Evolutionary conservation across 2,797 vertebrate genomes (phyloP).

Genomic region (Squalus acanthias): DNA sequence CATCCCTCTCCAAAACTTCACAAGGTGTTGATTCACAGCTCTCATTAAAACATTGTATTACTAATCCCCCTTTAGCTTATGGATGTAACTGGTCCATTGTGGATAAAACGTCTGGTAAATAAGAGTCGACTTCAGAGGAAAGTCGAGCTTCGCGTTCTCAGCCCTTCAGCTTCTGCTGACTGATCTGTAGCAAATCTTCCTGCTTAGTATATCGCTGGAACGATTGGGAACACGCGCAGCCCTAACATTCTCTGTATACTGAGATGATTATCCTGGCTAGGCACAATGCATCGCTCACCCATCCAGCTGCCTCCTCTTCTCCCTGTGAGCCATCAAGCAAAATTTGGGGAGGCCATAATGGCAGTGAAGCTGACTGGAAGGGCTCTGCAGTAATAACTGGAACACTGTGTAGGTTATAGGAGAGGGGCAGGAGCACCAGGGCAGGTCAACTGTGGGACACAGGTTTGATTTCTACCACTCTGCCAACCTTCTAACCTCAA

Average conservation of each 20-base stretch:
- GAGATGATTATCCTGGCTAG: background rate
- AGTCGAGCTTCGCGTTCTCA: conserved; percentile 42
- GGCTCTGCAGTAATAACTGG: background rate
- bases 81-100: conserved; percentile 48
- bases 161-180: conserved; percentile 44
- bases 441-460: background rate
- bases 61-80: conserved; percentile 47
- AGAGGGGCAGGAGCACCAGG: background rate
- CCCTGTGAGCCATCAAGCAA: background rate
- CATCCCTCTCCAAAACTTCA: conserved; percentile 46
- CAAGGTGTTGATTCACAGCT: conserved; percentile 47
- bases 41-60: conserved; percentile 49
- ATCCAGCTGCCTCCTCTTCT: background rate
- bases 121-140: conserved; percentile 47
- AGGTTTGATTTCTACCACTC: background rate
- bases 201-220: background rate
- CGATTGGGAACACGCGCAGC: background rate
- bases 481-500: background rate
- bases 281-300: background rate
- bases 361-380: background rate
- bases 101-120: conserved; percentile 45
- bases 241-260: background rate
- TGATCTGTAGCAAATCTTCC: conserved; percentile 41
- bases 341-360: too few relatives aligned
- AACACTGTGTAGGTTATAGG: background rate